These are phyloP conservation scores for Torymus auratus DNA, from an alignment of 2,888 invertebrate genomes.

Conservation along the genomic window DNA sequence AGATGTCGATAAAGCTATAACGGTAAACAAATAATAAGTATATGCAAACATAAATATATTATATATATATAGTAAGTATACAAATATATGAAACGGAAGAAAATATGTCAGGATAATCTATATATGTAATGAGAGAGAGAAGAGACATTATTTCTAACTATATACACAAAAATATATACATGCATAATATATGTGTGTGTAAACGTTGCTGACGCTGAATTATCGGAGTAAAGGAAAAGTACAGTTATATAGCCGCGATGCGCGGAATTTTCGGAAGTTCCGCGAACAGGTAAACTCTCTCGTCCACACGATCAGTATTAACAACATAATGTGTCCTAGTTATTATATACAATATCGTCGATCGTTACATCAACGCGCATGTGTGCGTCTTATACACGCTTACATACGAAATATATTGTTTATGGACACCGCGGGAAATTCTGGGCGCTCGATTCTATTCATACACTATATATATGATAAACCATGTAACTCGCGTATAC, in stretches of 20 bases:
- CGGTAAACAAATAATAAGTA: constrained; percentile 18
- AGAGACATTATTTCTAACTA: constrained; percentile 39
- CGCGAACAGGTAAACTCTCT: neutral
- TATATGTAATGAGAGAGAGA: constrained; percentile 45
- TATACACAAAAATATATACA: constrained; percentile 27
- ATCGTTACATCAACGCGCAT: neutral
- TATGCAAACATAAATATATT: neutral
- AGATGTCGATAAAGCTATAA: constrained; percentile 17
- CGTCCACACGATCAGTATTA: constrained; percentile 46
- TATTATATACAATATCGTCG: constrained; percentile 2
- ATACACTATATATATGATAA: too few species aligned
- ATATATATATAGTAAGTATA: constrained; percentile 21
- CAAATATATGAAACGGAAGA: constrained; percentile 10
- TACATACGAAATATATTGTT: constrained; percentile 5
- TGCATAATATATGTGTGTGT: neutral
- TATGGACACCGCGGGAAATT: constrained; percentile 11
- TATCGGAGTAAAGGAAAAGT: constrained; percentile 1
- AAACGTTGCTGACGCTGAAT: constrained; percentile 10
- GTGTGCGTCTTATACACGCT: neutral
- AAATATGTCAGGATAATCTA: constrained; percentile 17
- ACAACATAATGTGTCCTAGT: constrained; percentile 17
- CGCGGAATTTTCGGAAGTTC: constrained; percentile 7
- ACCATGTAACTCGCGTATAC: too few species aligned
- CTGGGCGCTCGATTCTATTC: neutral
- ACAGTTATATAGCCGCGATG: neutral